Evolutionary conservation across 2,888 invertebrate genomes (phyloP).

Genomic region (Epicampocera succincta): DNA sequence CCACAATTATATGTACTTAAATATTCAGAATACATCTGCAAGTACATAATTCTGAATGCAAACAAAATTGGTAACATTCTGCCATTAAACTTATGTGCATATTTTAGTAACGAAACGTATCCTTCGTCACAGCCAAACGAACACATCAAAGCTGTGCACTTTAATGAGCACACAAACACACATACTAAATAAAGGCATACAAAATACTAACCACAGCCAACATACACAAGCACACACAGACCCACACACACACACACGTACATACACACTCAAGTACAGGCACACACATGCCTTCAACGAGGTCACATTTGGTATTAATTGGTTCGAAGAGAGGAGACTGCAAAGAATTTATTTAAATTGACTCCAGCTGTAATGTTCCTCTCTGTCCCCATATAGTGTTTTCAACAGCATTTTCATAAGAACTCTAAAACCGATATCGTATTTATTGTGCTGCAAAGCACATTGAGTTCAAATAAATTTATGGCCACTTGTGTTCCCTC

Average conservation of each 20-base stretch:
- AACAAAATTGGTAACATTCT: constrained; percentile 63
- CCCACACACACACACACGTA: background rate
- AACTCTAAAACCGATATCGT: too few species aligned
- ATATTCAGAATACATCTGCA: background rate
- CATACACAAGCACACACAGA: background rate
- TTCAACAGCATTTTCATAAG: constrained; percentile 8
- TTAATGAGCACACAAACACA: background rate
- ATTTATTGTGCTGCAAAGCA: too few species aligned
- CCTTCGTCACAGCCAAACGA: constrained; percentile 15
- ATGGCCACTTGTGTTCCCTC: background rate
- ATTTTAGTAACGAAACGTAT: constrained; percentile 51
- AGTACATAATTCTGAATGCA: constrained; percentile 55
- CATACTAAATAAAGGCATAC: background rate
- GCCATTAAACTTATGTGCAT: constrained; percentile 63
- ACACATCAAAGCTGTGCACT: background rate
- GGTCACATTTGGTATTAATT: constrained; percentile 68
- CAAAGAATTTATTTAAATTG: constrained; percentile 45
- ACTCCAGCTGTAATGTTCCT: constrained; percentile 28
- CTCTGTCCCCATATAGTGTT: background rate
- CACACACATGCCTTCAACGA: constrained; percentile 55
- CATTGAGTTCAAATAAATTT: background rate
- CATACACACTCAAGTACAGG: constrained; percentile 9
- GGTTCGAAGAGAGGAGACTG: constrained; percentile 40
- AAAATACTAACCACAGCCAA: constrained; percentile 17
- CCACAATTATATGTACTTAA: too few species aligned